Evolutionary conservation across 2,888 invertebrate genomes (phyloP).

Genomic region (Drosophila nr. perissopoda): DNA sequence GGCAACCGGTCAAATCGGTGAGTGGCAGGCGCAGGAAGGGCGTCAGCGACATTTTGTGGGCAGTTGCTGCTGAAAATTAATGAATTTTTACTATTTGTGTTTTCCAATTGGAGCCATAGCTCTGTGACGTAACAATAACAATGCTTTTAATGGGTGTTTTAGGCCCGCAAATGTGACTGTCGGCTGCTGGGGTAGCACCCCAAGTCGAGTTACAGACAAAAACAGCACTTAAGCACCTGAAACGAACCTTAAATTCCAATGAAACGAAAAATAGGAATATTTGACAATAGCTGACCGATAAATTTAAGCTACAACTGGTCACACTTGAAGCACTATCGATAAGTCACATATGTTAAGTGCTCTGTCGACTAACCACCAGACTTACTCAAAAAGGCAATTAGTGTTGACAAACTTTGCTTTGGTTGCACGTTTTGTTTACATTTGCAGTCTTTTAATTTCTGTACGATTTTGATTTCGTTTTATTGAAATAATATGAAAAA

Average conservation of each 20-base stretch:
- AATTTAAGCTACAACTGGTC: slow-evolving; percentile 14
- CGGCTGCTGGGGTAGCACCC: neutral
- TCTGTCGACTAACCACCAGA: neutral
- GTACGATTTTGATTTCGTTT: slow-evolving; percentile 7
- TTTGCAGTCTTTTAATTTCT: slow-evolving; percentile 12
- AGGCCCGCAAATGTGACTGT: rapidly evolving
- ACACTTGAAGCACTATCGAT: slow-evolving; percentile 15
- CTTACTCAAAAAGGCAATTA: neutral
- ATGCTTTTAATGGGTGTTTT: neutral
- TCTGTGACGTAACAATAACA: slow-evolving; percentile 81
- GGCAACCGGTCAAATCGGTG: slow-evolving; percentile 89
- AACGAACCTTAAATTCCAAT: slow-evolving; percentile 56
- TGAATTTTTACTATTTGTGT: neutral
- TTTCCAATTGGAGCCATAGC: slow-evolving; percentile 9
- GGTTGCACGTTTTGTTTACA: slow-evolving; percentile 56
- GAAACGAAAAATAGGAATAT: slow-evolving; percentile 50
- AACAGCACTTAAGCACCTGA: neutral
- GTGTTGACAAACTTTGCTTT: slow-evolving; percentile 31
- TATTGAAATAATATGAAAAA: slow-evolving; percentile 84
- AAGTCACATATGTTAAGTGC: neutral
- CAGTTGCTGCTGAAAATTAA: slow-evolving; percentile 17
- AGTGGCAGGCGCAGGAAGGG: slow-evolving; percentile 90
- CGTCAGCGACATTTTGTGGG: slow-evolving; percentile 86
- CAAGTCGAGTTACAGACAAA: neutral
- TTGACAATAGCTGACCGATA: slow-evolving; percentile 36